Conservation (phyloP, 2,888 invertebrate genomes). For the Lumbricus terrestris region DNA sequence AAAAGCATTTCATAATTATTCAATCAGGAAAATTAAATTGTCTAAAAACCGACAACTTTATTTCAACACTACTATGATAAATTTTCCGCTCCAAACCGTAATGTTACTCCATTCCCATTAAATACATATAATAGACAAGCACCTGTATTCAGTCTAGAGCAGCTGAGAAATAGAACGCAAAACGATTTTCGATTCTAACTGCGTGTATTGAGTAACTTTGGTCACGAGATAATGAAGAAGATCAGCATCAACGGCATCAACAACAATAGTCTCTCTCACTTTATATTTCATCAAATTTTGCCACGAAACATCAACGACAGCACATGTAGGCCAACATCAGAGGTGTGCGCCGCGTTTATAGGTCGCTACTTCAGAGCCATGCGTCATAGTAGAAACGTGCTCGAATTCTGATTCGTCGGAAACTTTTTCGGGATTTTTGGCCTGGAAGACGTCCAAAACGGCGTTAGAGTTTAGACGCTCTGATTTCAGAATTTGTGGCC, state of each 20-base stretch:
- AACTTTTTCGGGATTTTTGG: too few species aligned
- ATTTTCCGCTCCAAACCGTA: not conserved
- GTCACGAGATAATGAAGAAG: not conserved
- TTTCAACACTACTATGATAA: not conserved
- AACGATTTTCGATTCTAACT: not conserved
- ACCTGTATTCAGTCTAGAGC: not conserved
- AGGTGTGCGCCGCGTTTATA: not conserved
- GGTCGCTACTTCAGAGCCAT: not conserved
- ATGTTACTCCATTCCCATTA: not conserved
- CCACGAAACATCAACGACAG: not conserved
- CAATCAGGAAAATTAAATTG: too few species aligned
- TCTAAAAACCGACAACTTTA: too few species aligned
- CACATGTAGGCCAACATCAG: not conserved
- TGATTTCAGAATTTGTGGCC: too few species aligned
- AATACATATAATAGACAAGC: too few species aligned
- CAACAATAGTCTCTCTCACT: too few species aligned
- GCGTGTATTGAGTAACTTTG: not conserved
- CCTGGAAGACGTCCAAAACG: too few species aligned
- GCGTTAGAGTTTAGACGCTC: too few species aligned
- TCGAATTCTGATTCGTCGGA: not conserved
- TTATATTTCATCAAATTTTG: not conserved
- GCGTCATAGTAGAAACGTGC: not conserved
- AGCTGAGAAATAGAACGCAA: not conserved
- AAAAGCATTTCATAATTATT: too few species aligned
- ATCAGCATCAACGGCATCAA: not conserved